Percentiles rank a stretch among this genome's conserved stretches.
Conservation (phyloP, 2,888 invertebrate genomes). For the Rutpela maculata region DNA sequence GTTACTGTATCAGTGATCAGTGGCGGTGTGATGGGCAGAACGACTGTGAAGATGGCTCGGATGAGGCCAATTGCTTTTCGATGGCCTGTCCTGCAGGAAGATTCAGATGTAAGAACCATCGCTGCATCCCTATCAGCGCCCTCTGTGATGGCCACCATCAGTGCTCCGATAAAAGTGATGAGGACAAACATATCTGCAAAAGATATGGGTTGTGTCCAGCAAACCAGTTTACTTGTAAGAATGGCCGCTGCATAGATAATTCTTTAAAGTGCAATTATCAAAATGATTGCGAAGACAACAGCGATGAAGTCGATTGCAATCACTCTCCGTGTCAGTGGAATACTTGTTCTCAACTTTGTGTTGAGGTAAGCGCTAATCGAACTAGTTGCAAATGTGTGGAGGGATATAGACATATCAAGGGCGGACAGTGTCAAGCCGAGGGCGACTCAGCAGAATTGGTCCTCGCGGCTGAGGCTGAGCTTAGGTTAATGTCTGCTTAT, state of each 20-base stretch:
- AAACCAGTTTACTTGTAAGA: constrained; percentile 73
- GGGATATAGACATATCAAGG: constrained; percentile 75
- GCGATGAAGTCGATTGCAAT: constrained; percentile 70
- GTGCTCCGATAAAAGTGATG: constrained; percentile 86
- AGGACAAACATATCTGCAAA: constrained; percentile 71
- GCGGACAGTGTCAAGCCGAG: constrained; percentile 77
- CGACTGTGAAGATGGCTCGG: constrained; percentile 81
- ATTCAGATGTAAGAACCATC: constrained; percentile 71
- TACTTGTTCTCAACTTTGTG: constrained; percentile 87
- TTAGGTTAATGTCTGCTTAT: constrained; percentile 79
- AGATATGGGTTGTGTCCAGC: constrained; percentile 67
- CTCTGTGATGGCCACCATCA: constrained; percentile 85
- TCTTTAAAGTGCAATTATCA: constrained; percentile 77
- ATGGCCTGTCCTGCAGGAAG: constrained; percentile 74
- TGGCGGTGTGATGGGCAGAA: constrained; percentile 81
- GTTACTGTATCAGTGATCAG: constrained; percentile 75
- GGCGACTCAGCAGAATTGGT: constrained; percentile 79
- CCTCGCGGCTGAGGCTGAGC: constrained; percentile 79
- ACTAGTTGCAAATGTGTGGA: constrained; percentile 79
- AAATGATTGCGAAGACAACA: constrained; percentile 77
- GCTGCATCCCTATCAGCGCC: constrained; percentile 68
- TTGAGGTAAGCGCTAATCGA: constrained; percentile 77
- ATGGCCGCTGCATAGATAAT: constrained; percentile 77
- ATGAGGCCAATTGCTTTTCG: constrained; percentile 74
- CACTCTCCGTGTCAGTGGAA: constrained; percentile 79